phyloP scores from a whole-genome alignment of 1,140 invertebrate genomes.

The Eumaeus atala region DNA sequence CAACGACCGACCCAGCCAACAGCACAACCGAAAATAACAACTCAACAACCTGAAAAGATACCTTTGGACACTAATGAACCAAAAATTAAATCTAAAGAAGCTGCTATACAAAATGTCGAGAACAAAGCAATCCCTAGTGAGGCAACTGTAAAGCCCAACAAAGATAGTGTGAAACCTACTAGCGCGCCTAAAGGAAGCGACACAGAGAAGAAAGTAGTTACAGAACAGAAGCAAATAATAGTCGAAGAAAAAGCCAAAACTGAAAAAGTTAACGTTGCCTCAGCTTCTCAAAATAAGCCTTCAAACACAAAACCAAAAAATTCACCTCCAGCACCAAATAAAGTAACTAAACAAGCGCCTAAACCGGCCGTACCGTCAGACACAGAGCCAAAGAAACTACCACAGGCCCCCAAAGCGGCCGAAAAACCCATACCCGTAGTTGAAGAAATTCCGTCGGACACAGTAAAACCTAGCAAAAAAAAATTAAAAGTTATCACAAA shows the following conservation, averaged over 20 bases:
- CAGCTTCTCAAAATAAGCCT: conserved; percentile 15
- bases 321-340: neutral
- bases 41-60: neutral
- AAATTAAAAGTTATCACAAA: conserved; percentile 77
- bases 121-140: no score
- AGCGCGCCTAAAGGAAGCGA: no score
- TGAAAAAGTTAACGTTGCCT: conserved; percentile 12
- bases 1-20: neutral
- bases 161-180: no score
- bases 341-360: neutral
- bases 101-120: no score
- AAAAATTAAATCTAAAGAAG: no score
- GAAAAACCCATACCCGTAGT: conserved; percentile 68
- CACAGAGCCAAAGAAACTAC: conserved; percentile 7
- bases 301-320: conserved; percentile 1
- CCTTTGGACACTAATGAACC: no score
- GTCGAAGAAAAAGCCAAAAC: conserved; percentile 26
- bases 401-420: conserved; percentile 2
- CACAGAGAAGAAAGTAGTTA: no score
- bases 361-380: conserved; percentile 19
- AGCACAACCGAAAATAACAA: conserved; percentile 25
- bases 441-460: conserved; percentile 74
- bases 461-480: conserved; percentile 70
- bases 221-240: no score
- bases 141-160: no score